Base-by-base conservation (phyloP, 2,113 vertebrate species). In the Entelurus aequoreus region DNA sequence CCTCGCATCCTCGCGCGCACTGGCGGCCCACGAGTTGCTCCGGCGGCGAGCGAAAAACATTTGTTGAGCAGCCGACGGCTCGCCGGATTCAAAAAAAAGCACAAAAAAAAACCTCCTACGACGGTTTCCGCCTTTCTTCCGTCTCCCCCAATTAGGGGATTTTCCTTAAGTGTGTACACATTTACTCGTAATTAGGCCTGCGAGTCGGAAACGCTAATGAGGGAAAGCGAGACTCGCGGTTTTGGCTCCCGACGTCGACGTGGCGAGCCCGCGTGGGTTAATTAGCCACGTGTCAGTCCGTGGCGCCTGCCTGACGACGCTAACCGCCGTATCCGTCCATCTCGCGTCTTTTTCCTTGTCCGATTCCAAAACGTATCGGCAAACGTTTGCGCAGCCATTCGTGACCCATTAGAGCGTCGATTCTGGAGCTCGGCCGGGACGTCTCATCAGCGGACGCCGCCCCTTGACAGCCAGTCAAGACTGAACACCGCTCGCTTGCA, bases 381-480 rank as follows among this genome's bases (percentile, higher is more conserved):
- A 84, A 84, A 71, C 66, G 50, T 49, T 75, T 42, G 83, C 71
- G 86, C 86, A 76, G 74, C 72, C 88, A 88, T 82, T 87, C 85
- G 85, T 91, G 91, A 88, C 88, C 89, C 91, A 91, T n/a, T n/a
- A n/a, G n/a, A n/a, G n/a, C n/a, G n/a, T n/a, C n/a, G 88, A 90
- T 90, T 90, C 77, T 80, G 78, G 79, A 90, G 87, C 86, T 75
- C 74, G 78, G 84, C 80, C 86, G 83, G 73, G 85, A 81, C 86
- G 75, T 75, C 86, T 78, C 86, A 78, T 85, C 81, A 86, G 83
- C 62, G 66, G 79, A 74, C 76, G 69, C 78, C 82, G n/a, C n/a
- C n/a, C n/a, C n/a, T n/a, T 61, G 68, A 82, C 78, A 80, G 79
- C 63, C 76, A 80, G 75, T 68, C 63, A 81, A 89, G 88, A 88